Evolutionary conservation across 1,140 invertebrate genomes (phyloP).

Genomic region (Pogonognathellus flavescens): DNA sequence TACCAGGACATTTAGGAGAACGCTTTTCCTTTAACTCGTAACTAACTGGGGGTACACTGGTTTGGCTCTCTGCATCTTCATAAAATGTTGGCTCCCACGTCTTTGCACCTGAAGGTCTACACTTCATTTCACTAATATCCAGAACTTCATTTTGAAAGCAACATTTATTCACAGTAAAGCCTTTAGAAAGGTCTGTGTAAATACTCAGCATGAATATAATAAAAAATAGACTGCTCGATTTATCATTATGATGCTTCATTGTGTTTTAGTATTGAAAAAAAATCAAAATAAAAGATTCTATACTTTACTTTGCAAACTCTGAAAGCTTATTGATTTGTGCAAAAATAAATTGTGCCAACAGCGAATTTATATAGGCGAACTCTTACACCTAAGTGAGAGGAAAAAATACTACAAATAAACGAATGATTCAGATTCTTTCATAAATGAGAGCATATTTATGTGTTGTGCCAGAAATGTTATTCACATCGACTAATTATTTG

Average conservation of each 20-base stretch:
- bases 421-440: no score
- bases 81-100: slow-evolving; percentile 9
- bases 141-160: slow-evolving; percentile 14
- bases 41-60: not conserved
- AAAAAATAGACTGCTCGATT: no score
- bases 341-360: no score
- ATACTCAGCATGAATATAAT: not conserved
- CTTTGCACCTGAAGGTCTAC: not conserved
- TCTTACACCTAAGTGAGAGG: no score
- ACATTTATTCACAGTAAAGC: not conserved
- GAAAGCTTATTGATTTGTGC: no score
- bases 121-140: slow-evolving; percentile 22
- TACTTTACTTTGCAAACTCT: no score
- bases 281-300: no score
- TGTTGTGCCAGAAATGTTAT: not conserved
- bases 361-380: no score
- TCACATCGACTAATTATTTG: not conserved
- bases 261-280: no score
- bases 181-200: not conserved
- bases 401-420: no score
- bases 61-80: not conserved
- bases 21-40: slow-evolving; percentile 24
- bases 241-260: no score
- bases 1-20: not conserved
- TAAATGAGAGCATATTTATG: no score